Percentiles rank a stretch among this genome's conserved stretches.
These are phyloP conservation scores for Mactromeris polynyma DNA, from an alignment of 2,888 invertebrate species.

Conservation along the genomic window DNA sequence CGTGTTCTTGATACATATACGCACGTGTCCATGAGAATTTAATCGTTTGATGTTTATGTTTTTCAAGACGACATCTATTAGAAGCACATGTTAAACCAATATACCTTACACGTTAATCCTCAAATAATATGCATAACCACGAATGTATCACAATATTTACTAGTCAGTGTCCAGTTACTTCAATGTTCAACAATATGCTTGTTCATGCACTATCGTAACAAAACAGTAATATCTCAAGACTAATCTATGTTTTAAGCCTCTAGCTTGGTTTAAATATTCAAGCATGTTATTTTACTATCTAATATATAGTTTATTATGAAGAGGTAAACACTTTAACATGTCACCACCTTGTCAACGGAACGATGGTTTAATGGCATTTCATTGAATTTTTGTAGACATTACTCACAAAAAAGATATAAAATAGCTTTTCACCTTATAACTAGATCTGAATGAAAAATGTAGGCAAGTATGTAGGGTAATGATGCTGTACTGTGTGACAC, in stretches of 20 bases:
- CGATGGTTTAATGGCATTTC: conserved; percentile 20
- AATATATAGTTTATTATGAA: not conserved
- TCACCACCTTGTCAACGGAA: conserved; percentile 19
- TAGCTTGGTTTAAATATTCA: conserved; percentile 12
- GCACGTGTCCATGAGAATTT: too few relatives aligned
- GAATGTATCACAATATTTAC: not conserved
- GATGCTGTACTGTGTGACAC: not conserved
- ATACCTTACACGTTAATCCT: not conserved
- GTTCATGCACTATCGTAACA: not conserved
- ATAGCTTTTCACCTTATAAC: not conserved
- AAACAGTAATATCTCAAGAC: not conserved
- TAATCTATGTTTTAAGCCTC: not conserved
- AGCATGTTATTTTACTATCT: conserved; percentile 11
- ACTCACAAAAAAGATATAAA: conserved; percentile 1
- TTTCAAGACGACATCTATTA: not conserved
- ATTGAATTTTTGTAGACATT: conserved; percentile 12
- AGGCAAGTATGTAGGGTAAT: not conserved
- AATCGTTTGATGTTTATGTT: too few relatives aligned
- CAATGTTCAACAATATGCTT: not conserved
- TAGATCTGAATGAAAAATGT: not conserved
- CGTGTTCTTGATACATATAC: too few relatives aligned
- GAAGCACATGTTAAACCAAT: not conserved
- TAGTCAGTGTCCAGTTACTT: not conserved
- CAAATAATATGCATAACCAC: not conserved
- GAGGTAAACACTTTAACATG: conserved; percentile 24